These are phyloP conservation scores for Eleutherodactylus coqui DNA, from an alignment of 2,797 vertebrate species.

Conservation along the genomic window DNA sequence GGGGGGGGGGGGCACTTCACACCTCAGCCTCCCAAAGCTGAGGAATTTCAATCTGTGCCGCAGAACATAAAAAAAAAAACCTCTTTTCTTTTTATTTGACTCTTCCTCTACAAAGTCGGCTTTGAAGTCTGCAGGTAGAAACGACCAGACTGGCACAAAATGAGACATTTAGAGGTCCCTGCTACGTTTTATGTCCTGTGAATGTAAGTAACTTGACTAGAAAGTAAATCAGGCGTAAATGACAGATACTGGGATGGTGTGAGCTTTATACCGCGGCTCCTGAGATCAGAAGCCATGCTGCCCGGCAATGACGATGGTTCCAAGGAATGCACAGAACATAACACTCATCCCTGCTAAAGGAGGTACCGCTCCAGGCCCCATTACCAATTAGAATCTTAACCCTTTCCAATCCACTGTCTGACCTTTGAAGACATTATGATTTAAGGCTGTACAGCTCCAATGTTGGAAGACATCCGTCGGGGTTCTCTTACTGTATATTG, in stretches of 20 bases:
- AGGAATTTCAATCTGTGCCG: not conserved
- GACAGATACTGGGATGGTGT: not conserved
- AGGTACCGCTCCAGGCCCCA: too few species aligned
- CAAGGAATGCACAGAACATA: too few species aligned
- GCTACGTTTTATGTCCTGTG: constrained; percentile 5
- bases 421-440: too few species aligned
- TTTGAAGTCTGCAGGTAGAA: constrained; percentile 23
- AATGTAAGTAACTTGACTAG: constrained; percentile 1
- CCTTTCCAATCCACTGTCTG: too few species aligned
- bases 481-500: too few species aligned
- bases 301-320: too few species aligned
- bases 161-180: not conserved
- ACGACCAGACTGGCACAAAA: not conserved
- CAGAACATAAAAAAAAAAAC: not conserved
- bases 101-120: not conserved
- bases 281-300: too few species aligned
- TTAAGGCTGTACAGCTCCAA: too few species aligned
- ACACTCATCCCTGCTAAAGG: too few species aligned
- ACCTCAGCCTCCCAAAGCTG: not conserved
- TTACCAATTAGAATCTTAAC: too few species aligned
- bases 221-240: constrained; percentile 23
- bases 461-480: too few species aligned
- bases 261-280: too few species aligned
- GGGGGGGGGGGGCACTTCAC: not conserved
- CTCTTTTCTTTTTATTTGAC: not conserved